Conservation (phyloP, 2,113 vertebrate genomes). For the Desmodus rotundus region DNA sequence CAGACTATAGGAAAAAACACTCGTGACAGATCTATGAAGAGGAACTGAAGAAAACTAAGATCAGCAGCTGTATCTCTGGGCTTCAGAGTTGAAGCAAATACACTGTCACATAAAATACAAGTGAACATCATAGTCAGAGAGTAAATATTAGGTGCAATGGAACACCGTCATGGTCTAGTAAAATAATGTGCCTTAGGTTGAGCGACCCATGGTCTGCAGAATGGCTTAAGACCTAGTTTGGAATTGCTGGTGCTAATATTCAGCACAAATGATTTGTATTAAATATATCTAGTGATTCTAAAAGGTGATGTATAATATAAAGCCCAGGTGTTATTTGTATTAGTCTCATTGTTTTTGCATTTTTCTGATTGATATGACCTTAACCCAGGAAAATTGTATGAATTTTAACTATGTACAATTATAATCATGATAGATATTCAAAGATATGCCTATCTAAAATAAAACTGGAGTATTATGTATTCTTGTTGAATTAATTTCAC, state of each 20-base stretch:
- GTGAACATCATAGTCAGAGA: background rate
- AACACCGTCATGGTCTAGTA: background rate
- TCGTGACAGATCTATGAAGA: background rate
- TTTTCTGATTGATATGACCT: background rate
- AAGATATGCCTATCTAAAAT: background rate
- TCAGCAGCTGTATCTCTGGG: background rate
- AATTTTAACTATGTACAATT: background rate
- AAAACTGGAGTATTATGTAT: background rate
- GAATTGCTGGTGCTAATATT: background rate
- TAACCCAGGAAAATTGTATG: background rate
- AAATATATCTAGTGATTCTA: background rate
- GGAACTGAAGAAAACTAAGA: background rate
- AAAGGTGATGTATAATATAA: slow-evolving; percentile 16
- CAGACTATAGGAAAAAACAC: background rate
- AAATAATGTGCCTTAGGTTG: background rate
- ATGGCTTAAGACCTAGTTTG: background rate
- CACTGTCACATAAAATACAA: background rate
- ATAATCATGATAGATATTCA: slow-evolving; percentile 1
- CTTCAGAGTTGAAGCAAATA: background rate
- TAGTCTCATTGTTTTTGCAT: slow-evolving; percentile 9
- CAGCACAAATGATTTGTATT: background rate
- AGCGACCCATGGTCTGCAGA: background rate
- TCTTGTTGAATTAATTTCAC: slow-evolving; percentile 18
- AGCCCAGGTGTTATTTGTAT: background rate
- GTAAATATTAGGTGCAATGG: slow-evolving; percentile 1